Base-by-base conservation (phyloP, 2,113 vertebrate genomes). In the Ceyx margarethae region DNA sequence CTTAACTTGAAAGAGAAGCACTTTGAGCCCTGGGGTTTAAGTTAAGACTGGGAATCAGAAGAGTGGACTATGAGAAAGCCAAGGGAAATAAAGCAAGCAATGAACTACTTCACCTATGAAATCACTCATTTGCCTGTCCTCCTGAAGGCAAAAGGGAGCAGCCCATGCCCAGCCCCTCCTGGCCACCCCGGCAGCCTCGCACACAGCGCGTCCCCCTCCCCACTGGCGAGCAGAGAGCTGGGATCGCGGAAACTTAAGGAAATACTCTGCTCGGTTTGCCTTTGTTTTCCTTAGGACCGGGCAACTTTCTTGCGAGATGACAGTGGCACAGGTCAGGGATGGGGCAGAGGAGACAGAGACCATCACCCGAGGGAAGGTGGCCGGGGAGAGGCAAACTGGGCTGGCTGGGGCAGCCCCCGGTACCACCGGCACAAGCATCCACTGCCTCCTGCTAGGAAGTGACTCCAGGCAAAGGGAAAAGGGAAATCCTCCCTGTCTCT, bases 401-500 rank as follows among this genome's bases (percentile, higher is more conserved):
- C 80, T 48, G 42, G 53, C 13, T 5, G 10, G 88, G 64, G 69
- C 75, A 40, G 87, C 29, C 29, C 29, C 14, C 43, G 10, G 28
- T 46, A n/a, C 53, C 85, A 77, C 9, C 37, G 37, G 37, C 48
- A 50, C 71, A 14, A 50, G 94, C 90, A 93, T 84, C 94, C n/a
- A 14, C 83, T 82, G 26, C 79, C 67, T 82, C 65, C 81, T 46
- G 81, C 60, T 43, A 68, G 76, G 82, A 75, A 75, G 80, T 13
- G 75, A 51, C 80, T 85, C 57, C 89, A 3, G 48, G 66, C 45
- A 40, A 53, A 83, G 91, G 43, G 29, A 91, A 84, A 85, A 85
- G 97, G 97, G 97, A 97, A 96, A 94, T 93, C 97, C 97, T 96
- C 93, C 29, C 91, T 97, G 92, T 94, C 89, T 71, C 94, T 97